Evolutionary conservation across 23 tunicate genomes (phyloP).

Genomic region (Ascidia mentula): DNA sequence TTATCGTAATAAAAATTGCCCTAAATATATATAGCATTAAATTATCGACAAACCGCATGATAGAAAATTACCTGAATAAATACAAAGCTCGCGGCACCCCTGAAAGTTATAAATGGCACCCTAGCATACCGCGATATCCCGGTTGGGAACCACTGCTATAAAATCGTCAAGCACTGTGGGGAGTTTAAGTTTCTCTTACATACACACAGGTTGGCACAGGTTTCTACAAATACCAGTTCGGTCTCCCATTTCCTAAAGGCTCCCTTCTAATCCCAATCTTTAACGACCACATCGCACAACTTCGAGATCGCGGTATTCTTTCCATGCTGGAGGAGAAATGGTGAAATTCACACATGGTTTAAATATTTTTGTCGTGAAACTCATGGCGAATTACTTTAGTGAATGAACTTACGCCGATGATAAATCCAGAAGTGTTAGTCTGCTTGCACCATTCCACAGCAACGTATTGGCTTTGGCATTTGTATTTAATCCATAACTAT

Average conservation of each 20-base stretch:
- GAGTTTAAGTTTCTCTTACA: neutral
- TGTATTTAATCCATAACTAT: too few relatives aligned
- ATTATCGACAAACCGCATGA: neutral
- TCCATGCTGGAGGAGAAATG: slow-evolving; percentile 47
- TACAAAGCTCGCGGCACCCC: too few relatives aligned
- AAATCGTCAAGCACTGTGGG: neutral
- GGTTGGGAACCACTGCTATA: neutral
- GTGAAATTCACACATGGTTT: too few relatives aligned
- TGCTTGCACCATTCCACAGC: too few relatives aligned
- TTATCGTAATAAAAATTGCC: neutral
- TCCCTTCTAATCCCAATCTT: slow-evolving; percentile 43
- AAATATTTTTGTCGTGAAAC: too few relatives aligned
- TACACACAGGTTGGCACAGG: slow-evolving; percentile 32
- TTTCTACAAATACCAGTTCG: slow-evolving; percentile 61
- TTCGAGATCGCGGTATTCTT: slow-evolving; percentile 36
- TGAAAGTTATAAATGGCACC: too few relatives aligned
- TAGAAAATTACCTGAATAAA: too few relatives aligned
- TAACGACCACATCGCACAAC: slow-evolving; percentile 42
- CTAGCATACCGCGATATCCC: neutral
- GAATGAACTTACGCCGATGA: too few relatives aligned
- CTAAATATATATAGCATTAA: too few relatives aligned
- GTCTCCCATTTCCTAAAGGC: slow-evolving; percentile 57
- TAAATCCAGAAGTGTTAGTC: too few relatives aligned
- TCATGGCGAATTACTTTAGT: too few relatives aligned
- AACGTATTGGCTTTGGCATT: too few relatives aligned